phyloP scores from a whole-genome alignment of 2,888 invertebrate genomes.

The Leucophenga maculata region DNA sequence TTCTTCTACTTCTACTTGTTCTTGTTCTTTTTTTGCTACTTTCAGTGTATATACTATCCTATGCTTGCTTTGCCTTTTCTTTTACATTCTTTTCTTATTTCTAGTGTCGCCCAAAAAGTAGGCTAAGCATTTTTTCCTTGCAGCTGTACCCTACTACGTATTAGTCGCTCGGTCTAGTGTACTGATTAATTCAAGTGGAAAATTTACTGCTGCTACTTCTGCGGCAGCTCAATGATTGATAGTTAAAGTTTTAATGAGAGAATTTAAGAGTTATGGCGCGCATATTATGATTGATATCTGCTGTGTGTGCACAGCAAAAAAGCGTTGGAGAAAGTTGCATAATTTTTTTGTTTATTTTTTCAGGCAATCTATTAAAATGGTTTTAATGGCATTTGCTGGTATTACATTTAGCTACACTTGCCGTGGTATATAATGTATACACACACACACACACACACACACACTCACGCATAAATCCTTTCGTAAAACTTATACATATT shows the following conservation, averaged over 20 bases:
- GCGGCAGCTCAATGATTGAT: conserved; percentile 6
- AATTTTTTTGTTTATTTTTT: no score
- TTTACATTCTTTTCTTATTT: no score
- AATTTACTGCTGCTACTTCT: conserved; percentile 1
- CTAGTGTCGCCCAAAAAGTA: neutral
- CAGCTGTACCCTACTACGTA: neutral
- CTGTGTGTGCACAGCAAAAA: neutral
- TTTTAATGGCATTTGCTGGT: no score
- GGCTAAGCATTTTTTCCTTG: neutral
- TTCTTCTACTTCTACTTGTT: neutral
- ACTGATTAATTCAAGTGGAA: conserved; percentile 8
- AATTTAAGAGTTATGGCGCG: conserved; percentile 7
- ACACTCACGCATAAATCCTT: no score
- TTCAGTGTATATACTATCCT: neutral
- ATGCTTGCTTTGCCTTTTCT: no score
- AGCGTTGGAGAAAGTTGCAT: no score
- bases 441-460: no score
- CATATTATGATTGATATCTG: conserved; percentile 18
- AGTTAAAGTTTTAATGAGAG: conserved; percentile 14
- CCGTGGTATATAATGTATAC: no score
- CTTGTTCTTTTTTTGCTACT: neutral
- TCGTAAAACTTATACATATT: no score
- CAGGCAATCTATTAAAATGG: no score
- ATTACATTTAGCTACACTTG: no score
- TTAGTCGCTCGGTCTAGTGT: no score